A percentile compares a stretch with the other conserved stretches of the same genome.
Evolutionary conservation across 2,888 invertebrate species (phyloP).

Genomic region (Epistrophella euchroma): DNA sequence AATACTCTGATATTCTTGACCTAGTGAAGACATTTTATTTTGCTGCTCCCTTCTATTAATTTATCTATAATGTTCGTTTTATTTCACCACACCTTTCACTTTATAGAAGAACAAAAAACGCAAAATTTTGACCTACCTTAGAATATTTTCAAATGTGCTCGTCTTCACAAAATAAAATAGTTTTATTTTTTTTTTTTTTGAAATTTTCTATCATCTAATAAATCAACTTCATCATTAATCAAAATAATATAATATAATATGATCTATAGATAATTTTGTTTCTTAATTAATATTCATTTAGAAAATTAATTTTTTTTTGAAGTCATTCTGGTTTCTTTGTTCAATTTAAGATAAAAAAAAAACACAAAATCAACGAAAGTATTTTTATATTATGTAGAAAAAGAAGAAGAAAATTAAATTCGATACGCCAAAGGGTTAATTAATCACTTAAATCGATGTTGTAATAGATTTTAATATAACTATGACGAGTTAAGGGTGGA

Average conservation of each 20-base stretch:
- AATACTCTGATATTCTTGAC: slow-evolving; percentile 18
- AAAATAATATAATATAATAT: background rate
- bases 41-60: background rate
- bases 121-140: slow-evolving; percentile 16
- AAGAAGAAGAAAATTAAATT: slow-evolving; percentile 15
- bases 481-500: slow-evolving; percentile 3
- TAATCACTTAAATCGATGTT: slow-evolving; percentile 31
- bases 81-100: slow-evolving; percentile 33
- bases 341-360: slow-evolving; percentile 3
- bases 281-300: slow-evolving; percentile 40
- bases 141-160: slow-evolving; percentile 11
- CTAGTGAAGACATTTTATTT: slow-evolving; percentile 8
- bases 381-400: background rate
- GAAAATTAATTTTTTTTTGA: slow-evolving; percentile 15
- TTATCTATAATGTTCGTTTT: background rate
- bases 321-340: background rate
- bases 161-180: background rate
- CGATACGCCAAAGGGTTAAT: slow-evolving; percentile 45
- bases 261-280: background rate
- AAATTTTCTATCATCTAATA: background rate
- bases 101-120: slow-evolving; percentile 4
- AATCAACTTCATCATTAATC: slow-evolving; percentile 28
- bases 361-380: slow-evolving; percentile 3
- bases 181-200: background rate
- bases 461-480: background rate